Evolutionary conservation across 2,113 vertebrate species (phyloP).

Genomic region (Larimichthys crocea): DNA sequence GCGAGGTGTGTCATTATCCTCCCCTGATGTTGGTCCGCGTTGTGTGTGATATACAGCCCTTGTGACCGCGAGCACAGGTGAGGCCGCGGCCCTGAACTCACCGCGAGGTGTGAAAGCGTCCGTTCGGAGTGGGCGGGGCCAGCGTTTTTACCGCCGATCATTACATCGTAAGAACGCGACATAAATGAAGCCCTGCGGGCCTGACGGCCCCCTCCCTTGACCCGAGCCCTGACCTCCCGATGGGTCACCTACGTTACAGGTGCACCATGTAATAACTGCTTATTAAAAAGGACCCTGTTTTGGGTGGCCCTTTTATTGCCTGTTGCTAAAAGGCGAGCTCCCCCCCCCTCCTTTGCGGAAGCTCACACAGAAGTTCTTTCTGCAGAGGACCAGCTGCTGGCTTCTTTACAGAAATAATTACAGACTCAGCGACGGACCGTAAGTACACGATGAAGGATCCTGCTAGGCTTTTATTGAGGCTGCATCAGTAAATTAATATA

Average conservation of each 20-base stretch:
- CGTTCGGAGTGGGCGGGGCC: neutral
- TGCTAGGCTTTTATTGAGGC: slow-evolving; percentile 56
- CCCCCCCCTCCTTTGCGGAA: slow-evolving; percentile 8
- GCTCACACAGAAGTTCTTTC: slow-evolving; percentile 59
- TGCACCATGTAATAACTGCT: slow-evolving; percentile 57
- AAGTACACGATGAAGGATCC: slow-evolving; percentile 72
- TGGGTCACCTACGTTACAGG: slow-evolving; percentile 47
- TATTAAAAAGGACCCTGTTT: slow-evolving; percentile 41
- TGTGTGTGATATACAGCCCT: slow-evolving; percentile 32
- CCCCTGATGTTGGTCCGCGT: neutral
- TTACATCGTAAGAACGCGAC: neutral
- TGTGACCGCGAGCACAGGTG: neutral
- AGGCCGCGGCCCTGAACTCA: neutral
- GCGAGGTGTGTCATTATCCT: slow-evolving; percentile 47
- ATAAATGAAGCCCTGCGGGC: neutral
- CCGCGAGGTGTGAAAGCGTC: neutral
- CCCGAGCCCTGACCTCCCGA: slow-evolving; percentile 28
- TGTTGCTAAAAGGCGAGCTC: slow-evolving; percentile 56
- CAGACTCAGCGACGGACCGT: slow-evolving; percentile 50
- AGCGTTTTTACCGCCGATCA: neutral
- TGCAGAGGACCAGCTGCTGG: slow-evolving; percentile 63
- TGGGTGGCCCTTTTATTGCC: slow-evolving; percentile 60
- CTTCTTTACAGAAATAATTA: slow-evolving; percentile 73
- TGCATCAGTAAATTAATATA: slow-evolving; percentile 63
- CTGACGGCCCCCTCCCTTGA: neutral